phyloP scores from a whole-genome alignment of 2,888 invertebrate species.

The Dysmachus trigonus region DNA sequence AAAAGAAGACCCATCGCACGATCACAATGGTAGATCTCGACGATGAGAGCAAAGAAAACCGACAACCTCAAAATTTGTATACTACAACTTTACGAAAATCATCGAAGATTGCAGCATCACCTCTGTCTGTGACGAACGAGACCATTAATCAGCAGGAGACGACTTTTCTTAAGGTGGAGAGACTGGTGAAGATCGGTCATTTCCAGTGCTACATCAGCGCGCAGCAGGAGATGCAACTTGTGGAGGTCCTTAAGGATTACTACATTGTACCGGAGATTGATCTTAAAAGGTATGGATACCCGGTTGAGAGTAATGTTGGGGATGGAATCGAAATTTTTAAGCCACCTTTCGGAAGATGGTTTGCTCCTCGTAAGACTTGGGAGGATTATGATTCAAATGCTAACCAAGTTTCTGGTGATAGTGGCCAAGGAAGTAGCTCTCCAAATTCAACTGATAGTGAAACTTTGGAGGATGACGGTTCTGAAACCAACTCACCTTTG shows the following conservation, averaged over 20 bases:
- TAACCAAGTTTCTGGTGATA: slow-evolving; percentile 63
- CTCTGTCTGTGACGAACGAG: not conserved
- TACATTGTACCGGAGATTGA: slow-evolving; percentile 72
- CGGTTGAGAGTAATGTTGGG: slow-evolving; percentile 72
- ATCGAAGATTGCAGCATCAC: not conserved
- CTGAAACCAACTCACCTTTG: slow-evolving; percentile 34
- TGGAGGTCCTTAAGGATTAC: slow-evolving; percentile 67
- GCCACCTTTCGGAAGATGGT: slow-evolving; percentile 63
- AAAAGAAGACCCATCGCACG: slow-evolving; percentile 12
- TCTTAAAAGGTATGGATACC: slow-evolving; percentile 76
- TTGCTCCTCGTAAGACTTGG: slow-evolving; percentile 55
- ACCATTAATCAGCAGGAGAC: not conserved
- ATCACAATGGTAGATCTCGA: slow-evolving; percentile 43
- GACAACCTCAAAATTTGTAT: slow-evolving; percentile 20
- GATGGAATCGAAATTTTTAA: slow-evolving; percentile 73
- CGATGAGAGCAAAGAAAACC: slow-evolving; percentile 47
- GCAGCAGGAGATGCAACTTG: slow-evolving; percentile 68
- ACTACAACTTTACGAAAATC: slow-evolving; percentile 15
- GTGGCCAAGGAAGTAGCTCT: slow-evolving; percentile 67
- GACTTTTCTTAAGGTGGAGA: not conserved
- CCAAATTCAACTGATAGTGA: slow-evolving; percentile 69
- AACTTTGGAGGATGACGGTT: slow-evolving; percentile 55
- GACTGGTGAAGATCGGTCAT: not conserved
- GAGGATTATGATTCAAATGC: slow-evolving; percentile 44
- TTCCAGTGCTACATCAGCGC: slow-evolving; percentile 57